phyloP scores from a whole-genome alignment of 1,140 invertebrate species.

The Sycobia sp. region DNA sequence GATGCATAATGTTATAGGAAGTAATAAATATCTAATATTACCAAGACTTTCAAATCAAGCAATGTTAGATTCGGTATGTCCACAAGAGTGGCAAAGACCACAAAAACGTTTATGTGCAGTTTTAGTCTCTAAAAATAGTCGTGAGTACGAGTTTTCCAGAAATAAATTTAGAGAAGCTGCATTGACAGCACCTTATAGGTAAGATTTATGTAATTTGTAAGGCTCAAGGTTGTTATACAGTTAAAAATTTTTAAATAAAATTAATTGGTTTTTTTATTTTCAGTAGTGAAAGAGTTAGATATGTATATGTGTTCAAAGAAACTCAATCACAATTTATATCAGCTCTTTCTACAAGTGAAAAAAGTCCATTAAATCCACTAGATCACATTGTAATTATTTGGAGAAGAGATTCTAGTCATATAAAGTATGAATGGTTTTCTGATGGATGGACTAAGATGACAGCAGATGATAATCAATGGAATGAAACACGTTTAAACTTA shows the following conservation, averaged over 20 bases:
- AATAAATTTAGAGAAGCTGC: constrained; percentile 73
- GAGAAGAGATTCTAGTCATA: constrained; percentile 79
- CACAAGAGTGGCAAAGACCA: constrained; percentile 79
- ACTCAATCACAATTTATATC: constrained; percentile 81
- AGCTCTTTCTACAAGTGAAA: constrained; percentile 71
- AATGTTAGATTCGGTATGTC: constrained; percentile 81
- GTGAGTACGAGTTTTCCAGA: constrained; percentile 66
- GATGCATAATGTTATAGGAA: constrained; percentile 84
- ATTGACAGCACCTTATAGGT: constrained; percentile 65
- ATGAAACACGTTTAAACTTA: constrained; percentile 75
- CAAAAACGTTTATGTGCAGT: constrained; percentile 88
- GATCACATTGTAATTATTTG: constrained; percentile 86
- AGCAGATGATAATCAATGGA: constrained; percentile 66
- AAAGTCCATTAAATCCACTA: constrained; percentile 66
- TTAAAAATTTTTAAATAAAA: too few species aligned
- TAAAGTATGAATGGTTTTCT: constrained; percentile 88
- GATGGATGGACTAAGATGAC: constrained; percentile 54
- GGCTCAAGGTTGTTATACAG: too few species aligned
- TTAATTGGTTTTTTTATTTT: constrained; percentile 38
- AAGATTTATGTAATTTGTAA: constrained; percentile 23
- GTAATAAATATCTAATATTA: constrained; percentile 86
- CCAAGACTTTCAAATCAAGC: constrained; percentile 92
- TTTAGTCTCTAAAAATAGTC: constrained; percentile 76
- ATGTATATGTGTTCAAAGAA: constrained; percentile 86
- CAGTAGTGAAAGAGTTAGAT: constrained; percentile 75